These are phyloP conservation scores for Pseudococcus viburni DNA, from an alignment of 2,888 invertebrate genomes.

Conservation along the genomic window DNA sequence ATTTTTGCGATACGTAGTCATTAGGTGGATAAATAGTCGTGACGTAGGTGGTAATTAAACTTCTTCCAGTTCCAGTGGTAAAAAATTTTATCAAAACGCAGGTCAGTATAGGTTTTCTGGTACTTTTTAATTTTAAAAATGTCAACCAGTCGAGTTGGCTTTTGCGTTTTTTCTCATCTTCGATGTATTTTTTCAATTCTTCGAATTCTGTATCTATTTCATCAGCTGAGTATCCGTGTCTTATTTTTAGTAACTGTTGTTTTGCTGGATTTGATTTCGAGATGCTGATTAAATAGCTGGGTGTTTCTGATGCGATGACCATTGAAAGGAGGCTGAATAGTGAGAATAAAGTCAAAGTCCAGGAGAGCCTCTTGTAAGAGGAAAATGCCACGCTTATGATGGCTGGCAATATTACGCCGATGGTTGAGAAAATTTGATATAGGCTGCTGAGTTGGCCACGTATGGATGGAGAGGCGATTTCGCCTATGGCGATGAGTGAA, in stretches of 20 bases:
- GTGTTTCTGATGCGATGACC: background rate
- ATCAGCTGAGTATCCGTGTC: background rate
- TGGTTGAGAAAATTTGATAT: conserved; percentile 71
- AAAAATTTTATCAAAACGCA: conserved; percentile 34
- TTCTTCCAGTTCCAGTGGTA: conserved; percentile 3
- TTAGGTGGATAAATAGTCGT: conserved; percentile 13
- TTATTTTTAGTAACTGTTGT: background rate
- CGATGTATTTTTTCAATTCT: background rate
- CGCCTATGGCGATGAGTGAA: background rate
- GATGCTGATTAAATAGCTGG: background rate
- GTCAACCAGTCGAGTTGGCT: conserved; percentile 21
- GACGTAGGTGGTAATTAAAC: conserved; percentile 18
- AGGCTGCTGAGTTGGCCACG: conserved; percentile 67
- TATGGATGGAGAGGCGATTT: conserved; percentile 67
- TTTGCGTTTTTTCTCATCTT: conserved; percentile 1
- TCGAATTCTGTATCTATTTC: background rate
- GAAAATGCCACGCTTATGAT: conserved; percentile 70
- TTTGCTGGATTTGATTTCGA: background rate
- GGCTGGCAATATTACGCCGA: conserved; percentile 71
- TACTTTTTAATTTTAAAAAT: conserved; percentile 3
- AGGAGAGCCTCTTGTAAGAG: background rate
- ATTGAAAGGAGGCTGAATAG: background rate
- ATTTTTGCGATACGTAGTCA: background rate
- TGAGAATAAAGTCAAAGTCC: background rate
- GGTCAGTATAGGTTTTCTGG: background rate